Percentiles rank a stretch among this genome's conserved stretches.
phyloP scores from a whole-genome alignment of 2,113 vertebrate genomes.

The Aspiorhynchus laticeps region DNA sequence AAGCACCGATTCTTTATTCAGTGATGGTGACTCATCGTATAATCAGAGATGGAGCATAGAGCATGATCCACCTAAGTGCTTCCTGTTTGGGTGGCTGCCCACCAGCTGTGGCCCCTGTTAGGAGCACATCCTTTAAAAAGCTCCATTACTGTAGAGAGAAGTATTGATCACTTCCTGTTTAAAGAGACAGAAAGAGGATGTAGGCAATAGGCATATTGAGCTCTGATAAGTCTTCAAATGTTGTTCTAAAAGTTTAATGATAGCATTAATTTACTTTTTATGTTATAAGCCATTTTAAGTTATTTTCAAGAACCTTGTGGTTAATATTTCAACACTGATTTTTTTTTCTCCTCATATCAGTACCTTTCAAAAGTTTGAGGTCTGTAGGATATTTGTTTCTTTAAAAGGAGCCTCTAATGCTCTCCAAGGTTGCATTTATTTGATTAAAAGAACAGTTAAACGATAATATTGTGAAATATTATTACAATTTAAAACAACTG shows the following conservation, averaged over 20 bases:
- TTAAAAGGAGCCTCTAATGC: neutral
- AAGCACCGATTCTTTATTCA: slow-evolving; percentile 46
- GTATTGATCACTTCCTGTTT: slow-evolving; percentile 55
- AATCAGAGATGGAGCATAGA: slow-evolving; percentile 25
- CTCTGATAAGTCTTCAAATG: neutral
- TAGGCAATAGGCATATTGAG: slow-evolving; percentile 10
- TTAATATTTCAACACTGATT: neutral
- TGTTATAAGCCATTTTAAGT: neutral
- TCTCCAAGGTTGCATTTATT: neutral
- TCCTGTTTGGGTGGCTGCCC: slow-evolving; percentile 53
- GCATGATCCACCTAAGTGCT: slow-evolving; percentile 25
- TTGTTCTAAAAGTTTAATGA: neutral
- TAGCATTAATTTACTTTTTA: neutral
- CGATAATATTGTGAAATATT: neutral
- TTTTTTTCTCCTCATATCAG: neutral
- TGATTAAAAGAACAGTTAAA: neutral
- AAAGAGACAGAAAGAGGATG: slow-evolving; percentile 12
- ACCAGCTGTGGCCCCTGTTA: slow-evolving; percentile 13
- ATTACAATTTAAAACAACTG: neutral
- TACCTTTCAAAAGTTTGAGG: neutral
- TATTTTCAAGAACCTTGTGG: neutral
- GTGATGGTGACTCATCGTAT: slow-evolving; percentile 25
- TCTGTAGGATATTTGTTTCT: neutral
- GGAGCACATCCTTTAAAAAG: slow-evolving; percentile 31
- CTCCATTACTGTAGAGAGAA: slow-evolving; percentile 29